Evolutionary conservation across 1,140 invertebrate genomes (phyloP).

Genomic region (Rhagoletis pomonella): DNA sequence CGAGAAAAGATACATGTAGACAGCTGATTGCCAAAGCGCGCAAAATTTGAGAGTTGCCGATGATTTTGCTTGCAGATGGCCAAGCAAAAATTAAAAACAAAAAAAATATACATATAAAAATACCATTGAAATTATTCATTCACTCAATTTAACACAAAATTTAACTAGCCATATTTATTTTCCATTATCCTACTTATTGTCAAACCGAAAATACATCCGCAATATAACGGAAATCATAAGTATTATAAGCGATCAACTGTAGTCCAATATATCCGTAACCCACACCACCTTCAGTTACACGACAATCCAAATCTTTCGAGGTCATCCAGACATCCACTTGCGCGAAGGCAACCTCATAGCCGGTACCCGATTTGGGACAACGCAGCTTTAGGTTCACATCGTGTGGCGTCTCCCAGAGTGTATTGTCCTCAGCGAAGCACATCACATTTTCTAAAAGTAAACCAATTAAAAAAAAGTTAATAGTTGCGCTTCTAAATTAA

Average conservation of each 20-base stretch:
- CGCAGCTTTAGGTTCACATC: constrained; percentile 53
- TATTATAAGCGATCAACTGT: constrained; percentile 33
- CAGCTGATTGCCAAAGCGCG: too few relatives aligned
- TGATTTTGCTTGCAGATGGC: too few relatives aligned
- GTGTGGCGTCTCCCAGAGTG: constrained; percentile 15
- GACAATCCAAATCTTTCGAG: constrained; percentile 31
- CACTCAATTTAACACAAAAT: too few relatives aligned
- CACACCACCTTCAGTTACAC: constrained; percentile 52
- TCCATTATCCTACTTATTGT: not conserved
- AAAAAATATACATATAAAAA: too few relatives aligned
- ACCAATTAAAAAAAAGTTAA: not conserved
- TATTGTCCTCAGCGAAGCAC: constrained; percentile 48
- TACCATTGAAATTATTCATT: too few relatives aligned
- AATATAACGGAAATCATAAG: constrained; percentile 36
- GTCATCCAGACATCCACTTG: constrained; percentile 45
- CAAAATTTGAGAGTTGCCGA: too few relatives aligned
- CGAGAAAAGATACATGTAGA: too few relatives aligned
- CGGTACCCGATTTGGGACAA: constrained; percentile 52
- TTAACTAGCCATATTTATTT: too few relatives aligned
- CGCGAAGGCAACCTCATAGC: not conserved
- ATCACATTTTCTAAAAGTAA: constrained; percentile 22
- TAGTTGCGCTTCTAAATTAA: not conserved
- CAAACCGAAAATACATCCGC: constrained; percentile 39
- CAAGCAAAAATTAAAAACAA: too few relatives aligned
- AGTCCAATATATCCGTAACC: constrained; percentile 52